Conservation (phyloP, 2,113 vertebrate species). For the Columba livia region DNA sequence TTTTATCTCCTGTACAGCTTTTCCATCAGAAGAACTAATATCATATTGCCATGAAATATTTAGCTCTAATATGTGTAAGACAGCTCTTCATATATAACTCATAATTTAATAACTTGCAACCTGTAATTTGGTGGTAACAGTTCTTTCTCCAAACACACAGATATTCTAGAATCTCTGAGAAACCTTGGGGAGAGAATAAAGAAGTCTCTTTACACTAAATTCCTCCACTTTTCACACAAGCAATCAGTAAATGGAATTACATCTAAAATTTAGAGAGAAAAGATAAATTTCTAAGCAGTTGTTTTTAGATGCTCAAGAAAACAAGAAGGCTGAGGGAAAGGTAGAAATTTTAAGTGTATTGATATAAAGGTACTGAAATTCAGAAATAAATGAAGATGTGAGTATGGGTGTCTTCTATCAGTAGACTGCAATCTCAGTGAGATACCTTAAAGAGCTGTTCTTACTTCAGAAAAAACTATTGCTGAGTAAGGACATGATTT, state of each 20-base stretch:
- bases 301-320: not conserved
- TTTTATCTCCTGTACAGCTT: not conserved
- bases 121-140: not conserved
- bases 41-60: not conserved
- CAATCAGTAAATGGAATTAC: not conserved
- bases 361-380: constrained; percentile 1
- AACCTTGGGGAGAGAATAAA: not conserved
- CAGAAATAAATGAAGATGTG: constrained; percentile 6
- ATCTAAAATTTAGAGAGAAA: not conserved
- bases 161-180: not conserved
- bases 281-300: not conserved
- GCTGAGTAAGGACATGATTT: not conserved
- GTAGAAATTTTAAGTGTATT: not conserved
- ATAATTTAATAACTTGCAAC: not conserved
- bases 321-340: not conserved
- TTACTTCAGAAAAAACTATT: not conserved
- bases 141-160: not conserved
- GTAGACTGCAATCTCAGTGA: not conserved
- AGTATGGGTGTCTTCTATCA: not conserved
- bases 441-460: not conserved
- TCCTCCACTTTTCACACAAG: not conserved
- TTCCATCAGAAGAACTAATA: not conserved
- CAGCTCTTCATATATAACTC: not conserved
- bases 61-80: not conserved
- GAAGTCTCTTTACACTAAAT: not conserved